A percentile compares a stretch with the other conserved stretches of the same genome.
Evolutionary conservation across 2,113 vertebrate genomes (phyloP).

Genomic region (Chrysemys picta): DNA sequence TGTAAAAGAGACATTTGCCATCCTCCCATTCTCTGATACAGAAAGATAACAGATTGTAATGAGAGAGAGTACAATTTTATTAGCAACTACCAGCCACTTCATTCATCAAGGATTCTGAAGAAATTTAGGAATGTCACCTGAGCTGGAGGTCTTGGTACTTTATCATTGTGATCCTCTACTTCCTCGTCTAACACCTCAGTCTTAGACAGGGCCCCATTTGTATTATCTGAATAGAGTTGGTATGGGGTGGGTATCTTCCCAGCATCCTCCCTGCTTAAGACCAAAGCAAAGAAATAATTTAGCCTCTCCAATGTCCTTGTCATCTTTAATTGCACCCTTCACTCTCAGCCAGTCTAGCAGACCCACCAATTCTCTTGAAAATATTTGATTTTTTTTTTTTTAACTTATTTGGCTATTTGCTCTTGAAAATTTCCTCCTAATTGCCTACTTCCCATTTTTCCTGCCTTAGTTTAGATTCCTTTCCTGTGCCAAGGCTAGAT

Average conservation of each 20-base stretch:
- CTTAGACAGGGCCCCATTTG: constrained; percentile 39
- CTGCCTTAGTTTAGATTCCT: background rate
- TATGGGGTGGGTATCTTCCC: background rate
- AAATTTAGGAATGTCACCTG: constrained; percentile 26
- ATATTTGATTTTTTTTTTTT: background rate
- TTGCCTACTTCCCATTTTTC: constrained; percentile 6
- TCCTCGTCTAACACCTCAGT: constrained; percentile 34
- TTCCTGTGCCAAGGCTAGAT: constrained; percentile 37
- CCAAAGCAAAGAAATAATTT: background rate
- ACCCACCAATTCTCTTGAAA: background rate
- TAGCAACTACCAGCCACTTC: constrained; percentile 25
- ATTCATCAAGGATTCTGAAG: too few species aligned
- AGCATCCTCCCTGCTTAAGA: background rate
- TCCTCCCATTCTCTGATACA: background rate
- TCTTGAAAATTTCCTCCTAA: constrained; percentile 9
- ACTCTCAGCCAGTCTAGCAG: background rate
- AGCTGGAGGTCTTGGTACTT: constrained; percentile 46
- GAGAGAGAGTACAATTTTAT: constrained; percentile 3
- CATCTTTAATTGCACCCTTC: constrained; percentile 14
- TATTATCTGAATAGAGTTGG: constrained; percentile 18
- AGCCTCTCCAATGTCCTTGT: background rate
- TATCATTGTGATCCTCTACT: constrained; percentile 28
- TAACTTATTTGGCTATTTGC: background rate
- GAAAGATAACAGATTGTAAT: constrained; percentile 27
- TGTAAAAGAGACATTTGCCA: background rate